Base-by-base conservation (phyloP, 1,140 invertebrate genomes). In the Aphaenogaster rudis region DNA sequence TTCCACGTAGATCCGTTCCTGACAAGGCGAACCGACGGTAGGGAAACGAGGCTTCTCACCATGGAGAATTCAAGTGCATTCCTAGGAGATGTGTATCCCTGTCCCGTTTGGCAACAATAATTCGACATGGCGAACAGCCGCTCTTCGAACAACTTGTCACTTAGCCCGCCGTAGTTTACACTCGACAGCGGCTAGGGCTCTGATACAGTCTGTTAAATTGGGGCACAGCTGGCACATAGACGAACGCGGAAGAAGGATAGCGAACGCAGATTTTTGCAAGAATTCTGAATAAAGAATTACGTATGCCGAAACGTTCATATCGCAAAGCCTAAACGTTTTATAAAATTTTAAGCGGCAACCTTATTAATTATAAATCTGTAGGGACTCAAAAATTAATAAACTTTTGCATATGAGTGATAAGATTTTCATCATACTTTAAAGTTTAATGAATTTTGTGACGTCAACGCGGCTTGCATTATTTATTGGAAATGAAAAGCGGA, bases 141-240 rank as follows among this genome's bases (percentile, higher is more conserved):
- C 61, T 86, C 78, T 90, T 88, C 79, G 78, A 67, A 72, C 78
- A 87, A 89, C 78, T 87, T 87, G 77, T 77, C 88, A 86, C 87
- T 89, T 86, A 86, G 69, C 77, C 50, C 45, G 33, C 61, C 64
- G 33, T 79, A 74, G 66, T 87, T 86, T 86, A 85, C 54, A 50
- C 50, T 79, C 48, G 45, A 48, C n/a, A 61, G 39, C 42, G 48
- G 45, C 15, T 77, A n/a, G 42, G 11, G 36, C 39, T 42, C 21
- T 66, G 66, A 42, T 67, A 67, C 74, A 72, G 45, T 50, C 84
- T 63, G 48, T 87, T 78, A 87, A 90, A 90, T 87, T 90, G 67
- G 72, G 66, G 48, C 28, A 48, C 42, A 84, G 80, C 67, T 82
- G 67, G 42, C 17, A 48, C 54, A 6, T 33, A 72, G 66, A 59